Evolutionary conservation across 1,140 invertebrate genomes (phyloP).

Genomic region (Nymphalis io): DNA sequence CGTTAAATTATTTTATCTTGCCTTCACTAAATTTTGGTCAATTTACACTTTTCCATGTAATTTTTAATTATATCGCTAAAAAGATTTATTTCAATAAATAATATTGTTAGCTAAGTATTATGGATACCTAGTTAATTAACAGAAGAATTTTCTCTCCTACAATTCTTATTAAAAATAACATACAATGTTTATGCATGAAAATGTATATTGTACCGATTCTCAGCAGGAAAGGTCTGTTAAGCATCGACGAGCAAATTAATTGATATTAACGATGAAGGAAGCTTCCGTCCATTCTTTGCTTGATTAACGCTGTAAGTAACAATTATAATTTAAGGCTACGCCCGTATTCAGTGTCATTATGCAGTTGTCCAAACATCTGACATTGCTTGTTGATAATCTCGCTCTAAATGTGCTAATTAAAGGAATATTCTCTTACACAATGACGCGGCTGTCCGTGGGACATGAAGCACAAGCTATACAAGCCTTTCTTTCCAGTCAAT

Average conservation of each 20-base stretch:
- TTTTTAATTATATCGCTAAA: neutral
- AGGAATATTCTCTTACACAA: slow-evolving; percentile 64
- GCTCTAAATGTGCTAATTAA: slow-evolving; percentile 74
- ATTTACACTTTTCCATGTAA: neutral
- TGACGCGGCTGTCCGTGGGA: slow-evolving; percentile 60
- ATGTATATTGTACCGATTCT: slow-evolving; percentile 12
- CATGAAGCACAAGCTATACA: slow-evolving; percentile 49
- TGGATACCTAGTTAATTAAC: neutral
- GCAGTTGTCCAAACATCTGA: slow-evolving; percentile 61
- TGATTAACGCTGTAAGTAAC: slow-evolving; percentile 44
- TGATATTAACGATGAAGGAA: slow-evolving; percentile 46
- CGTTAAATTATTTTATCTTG: slow-evolving; percentile 12
- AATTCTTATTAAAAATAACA: neutral
- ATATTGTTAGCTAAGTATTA: neutral
- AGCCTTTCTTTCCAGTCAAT: slow-evolving; percentile 59
- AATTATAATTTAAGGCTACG: slow-evolving; percentile 45
- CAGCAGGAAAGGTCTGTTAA: slow-evolving; percentile 42
- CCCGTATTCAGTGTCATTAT: slow-evolving; percentile 59
- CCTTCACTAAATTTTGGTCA: neutral
- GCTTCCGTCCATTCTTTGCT: slow-evolving; percentile 47
- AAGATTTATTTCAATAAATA: neutral
- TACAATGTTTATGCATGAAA: slow-evolving; percentile 1
- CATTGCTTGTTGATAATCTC: slow-evolving; percentile 62
- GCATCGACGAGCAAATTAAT: slow-evolving; percentile 48
- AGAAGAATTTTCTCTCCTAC: neutral